Conservation (phyloP, 92 coral and sea anemone species). For the Ricordea florida region DNA sequence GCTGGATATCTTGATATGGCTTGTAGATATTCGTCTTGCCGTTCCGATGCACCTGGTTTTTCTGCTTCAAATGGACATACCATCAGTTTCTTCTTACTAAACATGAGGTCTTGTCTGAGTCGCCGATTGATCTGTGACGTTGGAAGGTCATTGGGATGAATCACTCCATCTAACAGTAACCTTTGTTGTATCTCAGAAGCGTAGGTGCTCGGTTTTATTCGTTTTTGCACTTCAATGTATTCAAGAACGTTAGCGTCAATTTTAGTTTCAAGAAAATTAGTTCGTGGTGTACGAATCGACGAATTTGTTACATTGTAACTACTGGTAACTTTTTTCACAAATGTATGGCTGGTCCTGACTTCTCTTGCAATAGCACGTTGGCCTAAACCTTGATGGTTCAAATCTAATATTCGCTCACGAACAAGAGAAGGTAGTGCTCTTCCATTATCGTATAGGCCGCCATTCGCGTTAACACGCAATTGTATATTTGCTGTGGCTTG, state of each 20-base stretch:
- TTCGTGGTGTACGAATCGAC: no score
- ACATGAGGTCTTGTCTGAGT: not conserved
- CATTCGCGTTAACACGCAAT: no score
- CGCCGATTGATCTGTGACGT: not conserved
- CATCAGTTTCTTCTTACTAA: conserved; percentile 16
- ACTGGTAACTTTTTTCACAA: no score
- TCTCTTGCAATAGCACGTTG: no score
- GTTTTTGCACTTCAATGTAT: not conserved
- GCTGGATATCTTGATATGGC: not conserved
- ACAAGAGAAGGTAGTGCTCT: no score
- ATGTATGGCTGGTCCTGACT: no score
- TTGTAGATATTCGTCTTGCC: conserved; percentile 1
- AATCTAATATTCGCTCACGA: no score
- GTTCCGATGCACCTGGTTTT: not conserved
- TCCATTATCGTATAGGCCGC: no score
- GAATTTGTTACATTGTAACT: no score
- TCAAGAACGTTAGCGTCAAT: not conserved
- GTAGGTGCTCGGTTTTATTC: not conserved
- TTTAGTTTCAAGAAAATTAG: not conserved
- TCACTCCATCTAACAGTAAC: conserved; percentile 5
- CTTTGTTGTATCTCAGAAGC: not conserved
- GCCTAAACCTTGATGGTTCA: no score
- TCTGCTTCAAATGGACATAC: not conserved
- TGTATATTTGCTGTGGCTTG: no score
- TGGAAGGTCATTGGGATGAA: conserved; percentile 11